Evolutionary conservation across 2,113 vertebrate genomes (phyloP), one percentile per base, ranked within the genome.

Genomic region (Ceuthmochares aereus): DNA sequence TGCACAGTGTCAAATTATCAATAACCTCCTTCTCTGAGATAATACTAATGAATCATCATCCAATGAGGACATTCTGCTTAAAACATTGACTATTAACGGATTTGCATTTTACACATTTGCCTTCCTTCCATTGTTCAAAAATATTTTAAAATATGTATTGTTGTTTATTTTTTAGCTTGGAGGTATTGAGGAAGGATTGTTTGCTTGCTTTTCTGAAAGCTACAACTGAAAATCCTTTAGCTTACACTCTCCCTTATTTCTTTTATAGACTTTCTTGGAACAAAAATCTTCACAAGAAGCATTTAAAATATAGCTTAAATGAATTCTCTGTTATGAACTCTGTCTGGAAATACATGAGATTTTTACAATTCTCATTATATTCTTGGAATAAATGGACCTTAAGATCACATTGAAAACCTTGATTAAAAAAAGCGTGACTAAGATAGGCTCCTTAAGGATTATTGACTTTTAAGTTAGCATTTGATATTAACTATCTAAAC

Each of bases 1-100:
- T 96, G 69, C 47, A 8, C 66, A 58, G 64, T 88, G 94, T 84
- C 90, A 96, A 96, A 96, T 97, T 97, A 96, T 95, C 95, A 56
- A 94, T 97, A 95, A 95, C 70, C 58, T 95, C 58, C 91, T 92
- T 96, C 74, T 21, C 72, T 94, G 51, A 91, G 84, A 83, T 91
- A 89, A 90, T 89, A 66, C 75, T 96, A 96, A 95, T 94, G 95
- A 93, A 89, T 93, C 59, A 80, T 94, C 86, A 92, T 94, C 74
- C 54, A 60, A 49, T 72, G 82, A 66, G 83, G 34, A 82, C 59
- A 92, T 90, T 90, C 60, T 51, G 32, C 14, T 91, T 79, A 75
- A 96, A 91, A 52, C 43, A 92, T 63, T 72, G 75, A 90, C 81
- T 45, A 58, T 72, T 95, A 81, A 30, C 9, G 21, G 26, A 23